phyloP scores from a whole-genome alignment of 2,797 vertebrate species.

The Falco biarmicus region DNA sequence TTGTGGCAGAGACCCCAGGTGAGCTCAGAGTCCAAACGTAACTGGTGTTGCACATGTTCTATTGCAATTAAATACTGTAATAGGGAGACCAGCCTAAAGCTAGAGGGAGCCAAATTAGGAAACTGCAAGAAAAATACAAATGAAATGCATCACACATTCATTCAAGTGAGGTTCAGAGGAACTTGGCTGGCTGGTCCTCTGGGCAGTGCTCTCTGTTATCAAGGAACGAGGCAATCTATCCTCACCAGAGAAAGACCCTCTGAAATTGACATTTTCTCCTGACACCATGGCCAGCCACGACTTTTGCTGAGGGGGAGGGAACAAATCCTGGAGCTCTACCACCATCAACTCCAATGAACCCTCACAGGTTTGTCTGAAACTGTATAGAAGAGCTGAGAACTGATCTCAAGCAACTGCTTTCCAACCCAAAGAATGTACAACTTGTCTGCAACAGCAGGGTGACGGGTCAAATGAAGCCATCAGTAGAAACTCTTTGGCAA shows the following conservation, averaged over 20 bases:
- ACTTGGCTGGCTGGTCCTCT: neutral
- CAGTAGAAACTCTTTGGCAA: neutral
- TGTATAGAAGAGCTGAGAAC: neutral
- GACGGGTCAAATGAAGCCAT: neutral
- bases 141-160: neutral
- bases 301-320: neutral
- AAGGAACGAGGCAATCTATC: neutral
- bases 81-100: neutral
- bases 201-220: neutral
- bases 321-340: neutral
- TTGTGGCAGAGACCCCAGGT: neutral
- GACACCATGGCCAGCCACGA: neutral
- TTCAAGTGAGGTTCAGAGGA: neutral
- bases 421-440: rapidly evolving
- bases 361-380: neutral
- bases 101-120: neutral
- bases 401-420: neutral
- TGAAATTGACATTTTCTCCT: neutral
- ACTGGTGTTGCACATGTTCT: neutral
- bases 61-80: neutral
- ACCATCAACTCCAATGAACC: neutral
- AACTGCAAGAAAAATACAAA: neutral
- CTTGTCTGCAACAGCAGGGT: neutral
- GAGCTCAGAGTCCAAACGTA: neutral
- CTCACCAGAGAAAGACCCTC: neutral